phyloP scores from a whole-genome alignment of 1,140 invertebrate genomes.

The Aphis craccivora region DNA sequence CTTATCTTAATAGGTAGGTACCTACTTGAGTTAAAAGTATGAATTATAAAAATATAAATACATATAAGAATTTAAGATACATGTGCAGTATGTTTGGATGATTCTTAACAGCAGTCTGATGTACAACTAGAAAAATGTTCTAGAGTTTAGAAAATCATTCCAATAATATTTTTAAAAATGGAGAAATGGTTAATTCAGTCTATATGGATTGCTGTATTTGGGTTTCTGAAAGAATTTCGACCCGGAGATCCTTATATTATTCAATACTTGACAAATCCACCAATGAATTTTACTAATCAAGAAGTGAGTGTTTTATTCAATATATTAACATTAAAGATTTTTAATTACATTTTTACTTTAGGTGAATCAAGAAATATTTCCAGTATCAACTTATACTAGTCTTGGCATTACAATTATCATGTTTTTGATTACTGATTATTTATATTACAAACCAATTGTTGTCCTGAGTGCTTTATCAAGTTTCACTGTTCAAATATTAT shows the following conservation, averaged over 20 bases:
- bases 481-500: slow-evolving; percentile 74
- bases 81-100: neutral
- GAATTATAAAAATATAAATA: neutral
- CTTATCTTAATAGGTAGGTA: slow-evolving; percentile 11
- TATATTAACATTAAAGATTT: neutral
- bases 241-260: slow-evolving; percentile 85
- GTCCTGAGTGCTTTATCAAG: slow-evolving; percentile 76
- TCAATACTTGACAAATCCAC: slow-evolving; percentile 75
- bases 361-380: slow-evolving; percentile 80
- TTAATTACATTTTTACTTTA: slow-evolving; percentile 63
- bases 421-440: slow-evolving; percentile 82
- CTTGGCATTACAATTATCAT: slow-evolving; percentile 76
- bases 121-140: neutral
- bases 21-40: neutral
- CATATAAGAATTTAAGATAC: neutral
- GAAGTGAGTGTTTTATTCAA: slow-evolving; percentile 64
- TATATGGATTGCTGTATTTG: slow-evolving; percentile 68
- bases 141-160: neutral
- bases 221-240: slow-evolving; percentile 82
- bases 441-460: slow-evolving; percentile 86
- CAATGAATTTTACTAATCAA: slow-evolving; percentile 76
- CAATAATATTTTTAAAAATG: slow-evolving; percentile 58
- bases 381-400: slow-evolving; percentile 83
- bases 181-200: slow-evolving; percentile 60
- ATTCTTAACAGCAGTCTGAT: neutral